Conservation (phyloP, 2,113 vertebrate genomes). For the Neogobius melanostomus region DNA sequence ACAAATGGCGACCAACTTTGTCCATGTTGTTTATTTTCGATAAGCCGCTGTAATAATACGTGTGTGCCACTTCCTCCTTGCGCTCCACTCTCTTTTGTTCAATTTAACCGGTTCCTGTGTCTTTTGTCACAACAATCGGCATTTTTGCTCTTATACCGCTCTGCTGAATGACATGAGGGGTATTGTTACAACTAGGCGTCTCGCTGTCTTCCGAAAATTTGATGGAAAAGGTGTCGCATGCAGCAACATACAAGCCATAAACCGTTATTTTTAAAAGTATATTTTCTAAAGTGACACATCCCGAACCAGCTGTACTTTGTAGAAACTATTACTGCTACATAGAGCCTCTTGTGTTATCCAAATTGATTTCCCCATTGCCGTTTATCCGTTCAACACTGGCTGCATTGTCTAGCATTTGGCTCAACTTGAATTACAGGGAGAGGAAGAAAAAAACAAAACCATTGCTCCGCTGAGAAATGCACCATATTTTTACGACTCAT, state of each 20-base stretch:
- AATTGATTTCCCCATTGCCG: slow-evolving; percentile 43
- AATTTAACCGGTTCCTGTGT: neutral
- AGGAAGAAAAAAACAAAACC: slow-evolving; percentile 20
- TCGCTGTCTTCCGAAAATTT: neutral
- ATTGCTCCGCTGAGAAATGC: slow-evolving; percentile 14
- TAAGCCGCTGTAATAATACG: no score
- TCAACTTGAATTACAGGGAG: slow-evolving; percentile 12
- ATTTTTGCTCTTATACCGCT: neutral
- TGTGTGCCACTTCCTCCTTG: no score
- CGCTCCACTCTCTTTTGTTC: neutral
- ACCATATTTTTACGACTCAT: slow-evolving; percentile 31
- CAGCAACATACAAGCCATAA: neutral
- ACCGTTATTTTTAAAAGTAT: slow-evolving; percentile 4
- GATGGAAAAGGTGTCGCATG: neutral
- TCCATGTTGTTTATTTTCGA: no score
- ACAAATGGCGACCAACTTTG: no score
- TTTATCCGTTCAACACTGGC: slow-evolving; percentile 21
- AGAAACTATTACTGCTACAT: slow-evolving; percentile 21
- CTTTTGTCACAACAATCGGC: neutral
- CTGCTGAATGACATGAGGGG: neutral
- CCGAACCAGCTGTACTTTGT: slow-evolving; percentile 22
- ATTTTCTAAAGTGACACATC: slow-evolving; percentile 3
- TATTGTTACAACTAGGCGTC: slow-evolving; percentile 1
- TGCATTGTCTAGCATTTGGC: slow-evolving; percentile 27
- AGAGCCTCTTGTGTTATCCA: slow-evolving; percentile 21